Base-by-base conservation (phyloP, 1,140 invertebrate species). In the Pogonus chalceus region DNA sequence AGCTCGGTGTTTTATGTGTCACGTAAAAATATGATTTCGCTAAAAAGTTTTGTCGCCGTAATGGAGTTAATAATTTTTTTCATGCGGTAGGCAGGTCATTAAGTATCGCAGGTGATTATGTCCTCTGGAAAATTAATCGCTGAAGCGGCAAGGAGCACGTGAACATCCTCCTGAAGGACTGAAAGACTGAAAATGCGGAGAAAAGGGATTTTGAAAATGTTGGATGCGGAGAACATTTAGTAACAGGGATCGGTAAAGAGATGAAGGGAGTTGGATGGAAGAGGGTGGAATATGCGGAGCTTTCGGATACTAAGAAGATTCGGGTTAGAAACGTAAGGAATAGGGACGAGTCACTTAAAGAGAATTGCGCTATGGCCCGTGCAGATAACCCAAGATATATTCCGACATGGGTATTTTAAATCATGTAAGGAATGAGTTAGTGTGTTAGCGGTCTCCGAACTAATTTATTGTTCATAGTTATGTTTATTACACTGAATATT, bases 11-110 rank as follows among this genome's bases (percentile, higher is more conserved):
- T 43, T 43, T 43, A 43, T 43, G 9, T 43, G 9, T 43, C 37
- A 12, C 37, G 37, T 43, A 43, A 43, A 43, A 43, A 43, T 43
- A 43, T 43, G 9, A 43, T 43, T 43, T 43, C 37, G 37, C 37
- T 43, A 43, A 43, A 43, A 43, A 43, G 37, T 43, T 43, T 43
- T 18, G 37, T 43, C 37, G 37, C 18, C 37, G 18, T 43, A 43
- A 43, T 43, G 37, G 37, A 43, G 37, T 43, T 43, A 43, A 43
- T 43, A 43, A 10, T 18, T 43, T 43, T 18, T 43, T 18, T 12
- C 9, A 18, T 43, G 18, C 18, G 18, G 37, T 43, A 9, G 37
- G 9, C 37, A 43, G 18, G 37, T 43, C 37, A 43, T 43, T 9
- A 43, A 18, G 37, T 43, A 12, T 9, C 9, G 3, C 37, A 43